Conservation (phyloP, 1,140 invertebrate genomes). For the Adelges cooleyi region DNA sequence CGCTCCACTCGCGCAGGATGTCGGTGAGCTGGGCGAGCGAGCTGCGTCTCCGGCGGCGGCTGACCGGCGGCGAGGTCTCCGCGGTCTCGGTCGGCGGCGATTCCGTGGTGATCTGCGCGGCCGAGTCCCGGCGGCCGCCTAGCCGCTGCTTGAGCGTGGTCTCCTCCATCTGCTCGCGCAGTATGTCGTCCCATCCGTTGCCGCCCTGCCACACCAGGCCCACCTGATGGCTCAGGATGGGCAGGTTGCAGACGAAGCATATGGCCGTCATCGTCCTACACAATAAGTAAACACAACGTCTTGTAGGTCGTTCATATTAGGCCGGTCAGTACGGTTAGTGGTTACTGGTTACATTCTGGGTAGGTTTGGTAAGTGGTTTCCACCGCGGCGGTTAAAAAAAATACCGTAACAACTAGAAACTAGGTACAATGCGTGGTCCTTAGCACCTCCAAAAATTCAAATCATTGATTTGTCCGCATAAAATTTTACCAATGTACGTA, state of each 20-base stretch:
- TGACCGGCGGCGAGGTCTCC: conserved; percentile 49
- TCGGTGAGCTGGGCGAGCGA: conserved; percentile 78
- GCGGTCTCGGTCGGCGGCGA: conserved; percentile 60
- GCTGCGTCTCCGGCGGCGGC: conserved; percentile 58
- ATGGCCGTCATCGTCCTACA: conserved; percentile 81
- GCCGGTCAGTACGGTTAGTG: too few species aligned
- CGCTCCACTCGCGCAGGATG: conserved; percentile 72
- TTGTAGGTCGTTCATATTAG: too few species aligned
- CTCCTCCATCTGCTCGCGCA: conserved; percentile 72
- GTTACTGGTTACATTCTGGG: too few species aligned
- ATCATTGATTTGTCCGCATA: too few species aligned
- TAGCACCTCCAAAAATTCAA: too few species aligned
- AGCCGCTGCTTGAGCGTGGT: conserved; percentile 61
- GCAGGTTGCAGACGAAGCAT: conserved; percentile 90
- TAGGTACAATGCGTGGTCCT: too few species aligned
- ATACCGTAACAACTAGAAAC: too few species aligned
- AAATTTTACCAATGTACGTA: too few species aligned
- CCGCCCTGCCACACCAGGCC: conserved; percentile 83
- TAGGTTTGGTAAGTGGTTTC: too few species aligned
- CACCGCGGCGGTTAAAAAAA: too few species aligned
- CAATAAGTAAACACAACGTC: too few species aligned
- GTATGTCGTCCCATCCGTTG: conserved; percentile 83
- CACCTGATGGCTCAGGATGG: conserved; percentile 85
- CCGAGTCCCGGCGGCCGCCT: conserved; percentile 66
- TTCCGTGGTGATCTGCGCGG: conserved; percentile 72